Percentiles rank a stretch among this genome's conserved stretches.
These are phyloP conservation scores for Pseudochromis fuscus DNA, from an alignment of 2,797 vertebrate genomes.

Conservation along the genomic window DNA sequence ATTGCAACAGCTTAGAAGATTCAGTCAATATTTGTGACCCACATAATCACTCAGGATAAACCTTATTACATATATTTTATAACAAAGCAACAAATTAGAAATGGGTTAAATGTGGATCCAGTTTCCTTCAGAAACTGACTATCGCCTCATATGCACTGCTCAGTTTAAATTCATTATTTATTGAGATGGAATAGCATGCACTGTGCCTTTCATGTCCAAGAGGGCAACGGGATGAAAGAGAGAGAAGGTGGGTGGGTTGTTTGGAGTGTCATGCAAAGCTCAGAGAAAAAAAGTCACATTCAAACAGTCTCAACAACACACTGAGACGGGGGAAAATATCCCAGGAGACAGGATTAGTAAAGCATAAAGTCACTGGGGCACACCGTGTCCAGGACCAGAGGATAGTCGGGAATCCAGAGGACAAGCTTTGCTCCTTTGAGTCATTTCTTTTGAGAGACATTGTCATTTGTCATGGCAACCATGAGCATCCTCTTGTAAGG, in stretches of 20 bases:
- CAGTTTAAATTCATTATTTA: constrained; percentile 64
- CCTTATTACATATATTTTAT: neutral
- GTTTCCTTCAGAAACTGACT: neutral
- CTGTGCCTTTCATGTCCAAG: constrained; percentile 68
- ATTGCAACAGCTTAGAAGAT: too few relatives aligned
- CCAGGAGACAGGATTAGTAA: neutral
- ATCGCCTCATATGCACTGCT: constrained; percentile 9
- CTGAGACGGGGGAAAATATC: neutral
- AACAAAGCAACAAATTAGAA: neutral
- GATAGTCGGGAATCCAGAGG: neutral
- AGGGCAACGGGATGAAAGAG: constrained; percentile 69
- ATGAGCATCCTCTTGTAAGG: neutral
- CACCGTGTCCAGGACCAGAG: constrained; percentile 5
- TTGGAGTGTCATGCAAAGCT: constrained; percentile 29
- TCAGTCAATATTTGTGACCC: too few relatives aligned
- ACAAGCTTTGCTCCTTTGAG: neutral
- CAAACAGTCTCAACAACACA: constrained; percentile 12
- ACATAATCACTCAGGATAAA: too few relatives aligned
- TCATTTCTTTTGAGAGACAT: neutral
- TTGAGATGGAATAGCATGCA: constrained; percentile 43
- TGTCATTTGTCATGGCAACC: neutral
- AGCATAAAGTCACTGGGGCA: neutral
- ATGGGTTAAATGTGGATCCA: neutral
- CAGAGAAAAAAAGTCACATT: constrained; percentile 16
- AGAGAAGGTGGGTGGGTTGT: constrained; percentile 32